Evolutionary conservation across 2,888 invertebrate genomes (phyloP).

Genomic region (Pachycephus smyrnensis): DNA sequence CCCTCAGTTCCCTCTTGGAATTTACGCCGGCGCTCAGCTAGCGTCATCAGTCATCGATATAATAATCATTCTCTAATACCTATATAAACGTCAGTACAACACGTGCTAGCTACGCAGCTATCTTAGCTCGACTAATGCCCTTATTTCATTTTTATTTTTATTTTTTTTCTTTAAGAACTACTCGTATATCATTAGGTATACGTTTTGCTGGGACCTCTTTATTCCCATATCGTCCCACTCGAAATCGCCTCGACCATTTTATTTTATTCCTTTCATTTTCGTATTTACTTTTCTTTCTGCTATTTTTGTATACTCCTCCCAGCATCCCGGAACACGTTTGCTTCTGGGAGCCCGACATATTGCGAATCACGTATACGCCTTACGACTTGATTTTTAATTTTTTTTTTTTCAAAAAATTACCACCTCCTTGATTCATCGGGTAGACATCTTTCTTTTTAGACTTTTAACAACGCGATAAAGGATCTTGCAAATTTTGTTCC

Average conservation of each 20-base stretch:
- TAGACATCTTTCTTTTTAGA: too few species aligned
- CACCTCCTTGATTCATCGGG: background rate
- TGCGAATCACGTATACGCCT: too few species aligned
- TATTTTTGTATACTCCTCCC: too few species aligned
- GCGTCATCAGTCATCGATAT: constrained; percentile 6
- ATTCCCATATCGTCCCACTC: background rate
- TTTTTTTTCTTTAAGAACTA: constrained; percentile 1
- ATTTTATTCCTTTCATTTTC: too few species aligned
- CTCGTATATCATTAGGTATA: constrained; percentile 2
- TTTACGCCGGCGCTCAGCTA: background rate
- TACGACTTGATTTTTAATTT: too few species aligned
- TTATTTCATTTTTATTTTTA: background rate
- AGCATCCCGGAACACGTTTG: too few species aligned
- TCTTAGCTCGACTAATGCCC: constrained; percentile 6
- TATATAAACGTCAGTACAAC: constrained; percentile 5
- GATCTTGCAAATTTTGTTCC: too few species aligned
- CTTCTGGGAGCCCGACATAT: too few species aligned
- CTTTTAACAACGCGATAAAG: too few species aligned
- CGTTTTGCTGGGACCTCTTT: background rate
- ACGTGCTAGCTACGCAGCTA: constrained; percentile 6
- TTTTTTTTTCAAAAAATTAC: background rate
- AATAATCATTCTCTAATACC: constrained; percentile 5
- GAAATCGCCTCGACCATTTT: too few species aligned
- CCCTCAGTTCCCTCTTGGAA: too few species aligned
- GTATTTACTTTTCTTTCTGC: too few species aligned